Conservation (phyloP, 2,113 vertebrate genomes). For the Tragelaphus buxtoni region DNA sequence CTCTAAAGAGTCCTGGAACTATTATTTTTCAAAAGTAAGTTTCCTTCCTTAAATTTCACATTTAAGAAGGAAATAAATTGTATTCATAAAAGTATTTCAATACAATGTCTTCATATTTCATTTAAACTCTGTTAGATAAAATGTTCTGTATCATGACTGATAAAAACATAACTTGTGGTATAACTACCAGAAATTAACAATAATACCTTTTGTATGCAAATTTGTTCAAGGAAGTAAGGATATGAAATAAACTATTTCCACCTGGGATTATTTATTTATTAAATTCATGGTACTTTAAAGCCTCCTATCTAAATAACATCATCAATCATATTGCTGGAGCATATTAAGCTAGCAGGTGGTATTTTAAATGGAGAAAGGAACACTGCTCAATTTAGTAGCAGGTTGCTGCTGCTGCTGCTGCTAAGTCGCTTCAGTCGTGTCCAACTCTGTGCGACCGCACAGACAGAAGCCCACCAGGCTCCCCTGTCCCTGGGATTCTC, state of each 20-base stretch:
- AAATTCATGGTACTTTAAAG: background rate
- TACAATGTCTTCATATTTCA: background rate
- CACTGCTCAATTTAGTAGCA: background rate
- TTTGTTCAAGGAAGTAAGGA: background rate
- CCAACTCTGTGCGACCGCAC: no score
- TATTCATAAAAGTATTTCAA: background rate
- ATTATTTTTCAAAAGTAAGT: constrained; percentile 2
- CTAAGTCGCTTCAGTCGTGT: no score
- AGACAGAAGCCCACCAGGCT: no score
- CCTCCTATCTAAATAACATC: background rate
- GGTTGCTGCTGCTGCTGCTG: background rate
- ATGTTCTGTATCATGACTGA: background rate
- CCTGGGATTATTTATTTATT: background rate
- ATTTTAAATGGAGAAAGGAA: background rate
- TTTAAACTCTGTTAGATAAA: background rate
- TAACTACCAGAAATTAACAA: background rate
- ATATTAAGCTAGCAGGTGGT: background rate
- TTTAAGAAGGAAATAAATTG: constrained; percentile 6
- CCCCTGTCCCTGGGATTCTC: no score
- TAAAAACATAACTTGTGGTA: background rate
- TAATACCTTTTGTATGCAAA: background rate
- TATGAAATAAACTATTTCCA: background rate
- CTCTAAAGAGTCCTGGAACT: background rate
- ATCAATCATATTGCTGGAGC: background rate
- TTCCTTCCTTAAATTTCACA: background rate